Conservation (phyloP, 2,797 vertebrate species). For the Pseudomugil gertrudae region DNA sequence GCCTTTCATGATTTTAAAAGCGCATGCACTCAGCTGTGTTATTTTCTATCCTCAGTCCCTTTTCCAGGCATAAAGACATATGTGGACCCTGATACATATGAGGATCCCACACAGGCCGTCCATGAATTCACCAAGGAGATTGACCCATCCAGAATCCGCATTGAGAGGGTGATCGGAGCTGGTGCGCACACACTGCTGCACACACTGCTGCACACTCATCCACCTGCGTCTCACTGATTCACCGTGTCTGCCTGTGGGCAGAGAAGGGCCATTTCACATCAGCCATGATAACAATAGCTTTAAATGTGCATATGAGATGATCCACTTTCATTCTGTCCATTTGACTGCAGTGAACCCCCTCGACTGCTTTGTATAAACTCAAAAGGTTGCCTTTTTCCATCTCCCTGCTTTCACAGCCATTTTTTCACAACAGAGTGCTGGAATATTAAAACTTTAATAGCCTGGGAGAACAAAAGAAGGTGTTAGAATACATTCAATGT, state of each 20-base stretch:
- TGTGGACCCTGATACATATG: constrained; percentile 93
- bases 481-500: constrained; percentile 44
- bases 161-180: constrained; percentile 95
- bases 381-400: constrained; percentile 33
- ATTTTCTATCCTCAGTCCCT: constrained; percentile 74
- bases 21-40: neutral
- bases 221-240: constrained; percentile 2
- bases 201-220: constrained; percentile 17
- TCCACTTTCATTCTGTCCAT: constrained; percentile 48
- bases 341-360: constrained; percentile 34
- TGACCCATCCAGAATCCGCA: constrained; percentile 92
- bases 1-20: neutral
- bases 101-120: constrained; percentile 92
- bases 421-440: constrained; percentile 32
- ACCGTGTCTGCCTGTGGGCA: neutral
- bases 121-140: constrained; percentile 97
- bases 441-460: constrained; percentile 58
- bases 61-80: constrained; percentile 93
- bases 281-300: constrained; percentile 45
- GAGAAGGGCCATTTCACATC: constrained; percentile 22
- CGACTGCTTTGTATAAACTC: constrained; percentile 14
- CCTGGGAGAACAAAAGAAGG: constrained; percentile 63
- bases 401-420: constrained; percentile 42
- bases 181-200: constrained; percentile 71
- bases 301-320: constrained; percentile 52